Conservation (phyloP, 2,113 vertebrate species). For the Prolemur simus region DNA sequence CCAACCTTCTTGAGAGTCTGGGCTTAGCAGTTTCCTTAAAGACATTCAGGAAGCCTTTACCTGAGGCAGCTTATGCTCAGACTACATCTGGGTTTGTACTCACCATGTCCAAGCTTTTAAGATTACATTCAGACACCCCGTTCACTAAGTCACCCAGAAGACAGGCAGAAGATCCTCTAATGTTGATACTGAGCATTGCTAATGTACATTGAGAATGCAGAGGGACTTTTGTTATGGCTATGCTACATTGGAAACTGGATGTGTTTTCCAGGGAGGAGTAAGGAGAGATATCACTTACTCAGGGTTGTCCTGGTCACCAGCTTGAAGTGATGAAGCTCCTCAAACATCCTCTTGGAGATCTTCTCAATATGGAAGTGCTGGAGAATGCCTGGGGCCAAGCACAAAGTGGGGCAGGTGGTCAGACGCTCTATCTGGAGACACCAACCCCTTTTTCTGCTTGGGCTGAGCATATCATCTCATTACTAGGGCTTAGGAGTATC, state of each 20-base stretch:
- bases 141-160: background rate
- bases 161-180: background rate
- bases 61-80: background rate
- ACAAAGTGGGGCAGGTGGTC: slow-evolving; percentile 39
- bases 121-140: background rate
- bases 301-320: slow-evolving; percentile 87
- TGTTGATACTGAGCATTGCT: background rate
- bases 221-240: background rate
- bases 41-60: background rate
- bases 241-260: background rate
- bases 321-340: slow-evolving; percentile 87
- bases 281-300: slow-evolving; percentile 83
- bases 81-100: slow-evolving; percentile 14
- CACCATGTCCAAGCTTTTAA: background rate
- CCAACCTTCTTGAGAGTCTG: background rate
- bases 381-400: slow-evolving; percentile 83
- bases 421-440: slow-evolving; percentile 46
- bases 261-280: background rate
- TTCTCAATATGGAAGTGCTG: slow-evolving; percentile 85
- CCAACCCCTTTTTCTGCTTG: background rate
- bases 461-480: slow-evolving; percentile 57
- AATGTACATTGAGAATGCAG: background rate
- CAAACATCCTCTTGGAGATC: slow-evolving; percentile 86
- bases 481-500: slow-evolving; percentile 16
- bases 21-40: slow-evolving; percentile 25